These are phyloP conservation scores for Hypena proboscidalis DNA, from an alignment of 2,888 invertebrate genomes.

Conservation along the genomic window DNA sequence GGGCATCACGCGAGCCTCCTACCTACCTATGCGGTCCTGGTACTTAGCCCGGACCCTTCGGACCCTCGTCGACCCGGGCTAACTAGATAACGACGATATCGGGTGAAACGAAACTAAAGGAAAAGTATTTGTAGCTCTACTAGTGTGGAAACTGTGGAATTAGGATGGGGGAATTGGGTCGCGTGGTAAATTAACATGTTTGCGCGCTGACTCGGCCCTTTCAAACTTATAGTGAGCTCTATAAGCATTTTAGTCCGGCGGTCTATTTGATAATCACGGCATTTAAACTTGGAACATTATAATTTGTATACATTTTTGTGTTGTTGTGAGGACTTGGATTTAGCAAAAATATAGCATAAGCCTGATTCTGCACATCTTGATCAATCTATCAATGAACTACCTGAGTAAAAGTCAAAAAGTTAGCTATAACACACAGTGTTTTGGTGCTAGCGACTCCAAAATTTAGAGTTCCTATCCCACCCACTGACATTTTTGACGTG, in stretches of 20 bases:
- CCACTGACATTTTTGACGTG: too few species aligned
- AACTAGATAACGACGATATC: slow-evolving; percentile 84
- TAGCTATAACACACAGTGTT: too few species aligned
- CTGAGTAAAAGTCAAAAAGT: too few species aligned
- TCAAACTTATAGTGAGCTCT: slow-evolving; percentile 45
- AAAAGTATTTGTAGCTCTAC: slow-evolving; percentile 78
- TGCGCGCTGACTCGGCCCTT: slow-evolving; percentile 50
- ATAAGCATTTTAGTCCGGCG: slow-evolving; percentile 42
- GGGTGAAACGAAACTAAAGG: slow-evolving; percentile 79
- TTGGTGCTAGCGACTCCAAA: too few species aligned
- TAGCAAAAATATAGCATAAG: too few species aligned
- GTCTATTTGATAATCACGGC: slow-evolving; percentile 37
- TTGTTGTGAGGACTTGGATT: neutral
- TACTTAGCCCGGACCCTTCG: slow-evolving; percentile 74
- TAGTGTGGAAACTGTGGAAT: slow-evolving; percentile 73
- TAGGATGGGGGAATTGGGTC: slow-evolving; percentile 69
- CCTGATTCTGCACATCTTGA: too few species aligned
- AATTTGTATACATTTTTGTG: slow-evolving; percentile 2
- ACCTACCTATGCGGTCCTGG: slow-evolving; percentile 68
- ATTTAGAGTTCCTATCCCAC: too few species aligned
- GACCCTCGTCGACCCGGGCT: slow-evolving; percentile 82
- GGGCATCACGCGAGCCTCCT: slow-evolving; percentile 62
- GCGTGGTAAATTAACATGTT: slow-evolving; percentile 69
- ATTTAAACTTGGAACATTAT: slow-evolving; percentile 15
- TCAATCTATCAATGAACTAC: too few species aligned